These are phyloP conservation scores for Campoletis raptor DNA, from an alignment of 2,888 invertebrate species.

Conservation along the genomic window DNA sequence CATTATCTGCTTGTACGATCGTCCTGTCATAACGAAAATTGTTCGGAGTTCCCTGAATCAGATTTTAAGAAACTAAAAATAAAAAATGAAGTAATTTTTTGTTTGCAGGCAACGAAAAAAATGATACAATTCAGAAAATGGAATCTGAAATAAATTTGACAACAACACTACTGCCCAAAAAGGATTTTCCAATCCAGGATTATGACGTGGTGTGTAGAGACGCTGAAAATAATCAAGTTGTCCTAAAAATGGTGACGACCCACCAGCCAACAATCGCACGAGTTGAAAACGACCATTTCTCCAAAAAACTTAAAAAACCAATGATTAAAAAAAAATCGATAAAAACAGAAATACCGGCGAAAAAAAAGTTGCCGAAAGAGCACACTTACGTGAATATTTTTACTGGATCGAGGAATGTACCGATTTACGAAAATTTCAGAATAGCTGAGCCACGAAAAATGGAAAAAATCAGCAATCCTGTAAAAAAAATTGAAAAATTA, in stretches of 20 bases:
- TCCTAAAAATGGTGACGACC: constrained; percentile 74
- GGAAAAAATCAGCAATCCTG: neutral
- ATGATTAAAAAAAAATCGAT: constrained; percentile 13
- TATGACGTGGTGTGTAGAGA: constrained; percentile 69
- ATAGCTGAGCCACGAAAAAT: constrained; percentile 38
- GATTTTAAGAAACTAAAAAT: neutral
- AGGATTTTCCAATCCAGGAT: constrained; percentile 21
- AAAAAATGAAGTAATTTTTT: neutral
- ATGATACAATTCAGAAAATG: neutral
- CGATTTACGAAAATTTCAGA: constrained; percentile 77
- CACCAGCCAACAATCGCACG: constrained; percentile 74
- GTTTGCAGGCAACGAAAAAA: constrained; percentile 17
- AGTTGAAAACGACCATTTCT: constrained; percentile 72
- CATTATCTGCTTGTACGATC: neutral
- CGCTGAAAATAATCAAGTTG: constrained; percentile 75
- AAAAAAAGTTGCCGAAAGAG: constrained; percentile 35
- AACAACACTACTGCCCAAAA: neutral
- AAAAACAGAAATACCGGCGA: neutral
- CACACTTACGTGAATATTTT: constrained; percentile 78
- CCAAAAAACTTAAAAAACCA: constrained; percentile 23
- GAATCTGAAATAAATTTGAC: neutral
- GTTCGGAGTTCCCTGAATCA: neutral
- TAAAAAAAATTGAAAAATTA: neutral
- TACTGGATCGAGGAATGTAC: constrained; percentile 65
- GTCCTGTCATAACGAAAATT: neutral